These are phyloP conservation scores for Pseudomugil tenellus DNA, from an alignment of 2,797 vertebrate genomes.

Conservation along the genomic window DNA sequence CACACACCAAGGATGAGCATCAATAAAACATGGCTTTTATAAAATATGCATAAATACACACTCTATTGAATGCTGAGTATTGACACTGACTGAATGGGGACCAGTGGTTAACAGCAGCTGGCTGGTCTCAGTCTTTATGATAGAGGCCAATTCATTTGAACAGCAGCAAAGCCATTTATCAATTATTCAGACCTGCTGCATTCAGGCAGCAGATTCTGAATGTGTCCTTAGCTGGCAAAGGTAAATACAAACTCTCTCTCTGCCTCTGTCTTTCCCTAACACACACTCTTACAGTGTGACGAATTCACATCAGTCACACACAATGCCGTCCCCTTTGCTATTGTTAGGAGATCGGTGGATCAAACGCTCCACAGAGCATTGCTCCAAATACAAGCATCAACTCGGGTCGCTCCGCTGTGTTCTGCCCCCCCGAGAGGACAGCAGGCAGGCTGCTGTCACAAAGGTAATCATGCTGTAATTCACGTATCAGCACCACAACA, in stretches of 20 bases:
- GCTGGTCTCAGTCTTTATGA: slow-evolving; percentile 66
- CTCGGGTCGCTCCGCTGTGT: slow-evolving; percentile 56
- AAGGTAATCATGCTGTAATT: slow-evolving; percentile 73
- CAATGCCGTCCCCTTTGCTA: slow-evolving; percentile 77
- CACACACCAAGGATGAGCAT: slow-evolving; percentile 68
- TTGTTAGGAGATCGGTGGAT: slow-evolving; percentile 78
- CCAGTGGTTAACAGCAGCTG: slow-evolving; percentile 71
- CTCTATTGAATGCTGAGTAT: slow-evolving; percentile 62
- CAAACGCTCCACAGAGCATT: slow-evolving; percentile 76
- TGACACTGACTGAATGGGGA: slow-evolving; percentile 70
- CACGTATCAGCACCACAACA: slow-evolving; percentile 52
- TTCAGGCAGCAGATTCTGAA: slow-evolving; percentile 56
- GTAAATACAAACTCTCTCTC: slow-evolving; percentile 62
- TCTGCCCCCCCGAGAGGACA: slow-evolving; percentile 52
- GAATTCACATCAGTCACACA: slow-evolving; percentile 84
- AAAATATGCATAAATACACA: slow-evolving; percentile 78
- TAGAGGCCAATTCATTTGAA: slow-evolving; percentile 75
- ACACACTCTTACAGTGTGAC: slow-evolving; percentile 70
- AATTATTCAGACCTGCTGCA: slow-evolving; percentile 78
- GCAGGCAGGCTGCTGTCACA: slow-evolving; percentile 61
- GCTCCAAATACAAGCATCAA: slow-evolving; percentile 74
- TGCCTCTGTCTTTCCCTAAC: slow-evolving; percentile 1
- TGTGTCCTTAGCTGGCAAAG: slow-evolving; percentile 69
- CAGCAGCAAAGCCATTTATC: slow-evolving; percentile 69
- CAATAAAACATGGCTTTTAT: slow-evolving; percentile 78